Base-by-base conservation (phyloP, 2,888 invertebrate genomes). In the Altica lythri region DNA sequence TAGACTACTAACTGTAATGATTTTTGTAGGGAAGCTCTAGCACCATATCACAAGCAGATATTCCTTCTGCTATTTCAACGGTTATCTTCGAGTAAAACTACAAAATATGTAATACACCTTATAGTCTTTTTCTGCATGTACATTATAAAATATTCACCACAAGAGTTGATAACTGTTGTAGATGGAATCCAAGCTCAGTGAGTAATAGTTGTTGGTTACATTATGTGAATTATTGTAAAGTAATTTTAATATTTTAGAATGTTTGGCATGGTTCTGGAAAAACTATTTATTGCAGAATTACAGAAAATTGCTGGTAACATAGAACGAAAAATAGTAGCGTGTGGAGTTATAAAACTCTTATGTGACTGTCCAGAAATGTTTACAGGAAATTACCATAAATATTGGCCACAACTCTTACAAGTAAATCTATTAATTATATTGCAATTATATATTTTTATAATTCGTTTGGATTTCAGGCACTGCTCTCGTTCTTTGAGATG, bases 221-320 rank as follows among this genome's bases (percentile, higher is more conserved):
- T 34, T 12, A 14, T 44, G 19, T 43, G 30, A 8, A 10, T 46
- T 52, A 34, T 38, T 52, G 32, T 38, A 12, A 9, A 19, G 10
- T 22, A 32, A n/a, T 51, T 55, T 55, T 35, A 6, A 13, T 9
- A 17, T 57, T 60, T 38, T 59, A 90, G 92, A 67, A 92, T 99
- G 90, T 98, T 97, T 80, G 87, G 88, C 17, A 97, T 97, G 96
- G 91, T 99, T 45, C 74, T 95, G 61, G 95, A 97, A 70, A 89
- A 94, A 53, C 83, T 99, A 6, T 82, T 95, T 51, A 79, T 96
- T 13, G 79, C 88, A 1, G 96, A 97, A 69, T 79, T 95, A 67
- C 91, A 91, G 76, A 94, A 93, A 72, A 88, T 97, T 9, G 83
- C 85, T 8, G 93, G 92, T 1, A 79, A 81, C 40, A 78, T 88